Percentiles rank a stretch among this genome's conserved stretches.
phyloP scores from a whole-genome alignment of 2,888 invertebrate species.

The Neoscelio sp. region DNA sequence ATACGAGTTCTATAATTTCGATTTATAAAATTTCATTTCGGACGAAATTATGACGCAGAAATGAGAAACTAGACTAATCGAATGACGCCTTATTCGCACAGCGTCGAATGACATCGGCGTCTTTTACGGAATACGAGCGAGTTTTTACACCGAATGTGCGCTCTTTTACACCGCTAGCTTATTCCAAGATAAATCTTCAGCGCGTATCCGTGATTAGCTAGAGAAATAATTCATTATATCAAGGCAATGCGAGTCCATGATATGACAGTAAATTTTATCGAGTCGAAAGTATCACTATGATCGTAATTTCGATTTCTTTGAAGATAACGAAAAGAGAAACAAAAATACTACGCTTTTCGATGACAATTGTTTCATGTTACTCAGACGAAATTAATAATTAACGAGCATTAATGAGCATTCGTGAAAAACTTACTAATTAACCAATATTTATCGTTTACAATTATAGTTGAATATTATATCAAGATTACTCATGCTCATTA shows the following conservation, averaged over 20 bases:
- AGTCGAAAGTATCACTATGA: too few relatives aligned
- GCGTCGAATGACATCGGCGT: constrained; percentile 21
- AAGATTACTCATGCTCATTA: too few relatives aligned
- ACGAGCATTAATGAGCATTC: too few relatives aligned
- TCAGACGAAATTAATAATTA: too few relatives aligned
- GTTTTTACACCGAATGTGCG: constrained; percentile 39
- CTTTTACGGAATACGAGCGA: constrained; percentile 37
- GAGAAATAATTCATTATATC: constrained; percentile 17
- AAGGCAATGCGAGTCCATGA: neutral
- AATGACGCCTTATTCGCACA: constrained; percentile 48
- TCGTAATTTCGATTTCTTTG: too few relatives aligned
- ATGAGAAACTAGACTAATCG: constrained; percentile 57
- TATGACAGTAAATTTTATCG: neutral
- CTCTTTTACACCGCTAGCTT: constrained; percentile 31
- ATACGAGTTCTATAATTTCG: constrained; percentile 11
- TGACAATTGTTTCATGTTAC: too few relatives aligned
- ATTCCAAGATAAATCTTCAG: constrained; percentile 31
- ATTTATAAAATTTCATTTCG: constrained; percentile 4
- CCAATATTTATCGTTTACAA: too few relatives aligned
- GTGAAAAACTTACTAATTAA: too few relatives aligned
- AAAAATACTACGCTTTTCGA: too few relatives aligned
- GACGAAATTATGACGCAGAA: constrained; percentile 35
- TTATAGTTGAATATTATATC: too few relatives aligned
- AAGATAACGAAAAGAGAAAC: neutral
- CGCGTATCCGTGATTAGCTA: constrained; percentile 8